Evolutionary conservation across 2,113 vertebrate genomes (phyloP), one percentile per base, ranked within the genome.

Genomic region (Podocnemis expansa): DNA sequence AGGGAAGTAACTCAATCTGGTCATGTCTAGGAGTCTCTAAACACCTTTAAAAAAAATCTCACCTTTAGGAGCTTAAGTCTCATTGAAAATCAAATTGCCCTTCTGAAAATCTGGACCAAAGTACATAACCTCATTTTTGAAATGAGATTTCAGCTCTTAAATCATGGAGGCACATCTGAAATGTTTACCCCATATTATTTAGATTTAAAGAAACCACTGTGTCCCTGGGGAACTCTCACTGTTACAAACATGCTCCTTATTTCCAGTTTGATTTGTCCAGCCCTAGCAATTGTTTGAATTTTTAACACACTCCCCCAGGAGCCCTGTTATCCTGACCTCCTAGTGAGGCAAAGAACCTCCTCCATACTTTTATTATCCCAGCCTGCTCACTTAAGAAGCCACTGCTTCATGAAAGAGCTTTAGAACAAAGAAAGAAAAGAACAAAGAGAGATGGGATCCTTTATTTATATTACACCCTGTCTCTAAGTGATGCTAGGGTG

Each of bases 1-100:
- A 87, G 89, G 27, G 47, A 79, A 79, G 47, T 79, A 79, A 93
- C 89, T 97, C 88, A 95, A 97, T 89, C 90, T 95, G 90, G 83
- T 78, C 1, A 0, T 88, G 79, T 84, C 76, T 55, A 54, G 24
- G 19, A 49, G 5, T 11, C 54, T 54, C 19, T n/a, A n/a, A 3
- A 24, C 56, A 34, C 17, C 12, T 58, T 55, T 75, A 4, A 0
- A 27, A 56, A 87, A 27, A 56, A 87, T 79, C 22, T 41, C 22
- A 51, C 4, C 24, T 81, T 80, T 31, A 31, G 5, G 41, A 73
- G 55, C 11, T n/a, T 0, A 0, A 56, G 76, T 7, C 12, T 22
- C 49, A 88, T 54, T 88, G 24, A 56, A 84, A 85, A 58, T 3
- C 56, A 60, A n/a, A 19, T 19, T 34, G 21, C 16, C 60, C 34